phyloP scores from a whole-genome alignment of 2,888 invertebrate genomes.

The Neoaliturus tenellus region DNA sequence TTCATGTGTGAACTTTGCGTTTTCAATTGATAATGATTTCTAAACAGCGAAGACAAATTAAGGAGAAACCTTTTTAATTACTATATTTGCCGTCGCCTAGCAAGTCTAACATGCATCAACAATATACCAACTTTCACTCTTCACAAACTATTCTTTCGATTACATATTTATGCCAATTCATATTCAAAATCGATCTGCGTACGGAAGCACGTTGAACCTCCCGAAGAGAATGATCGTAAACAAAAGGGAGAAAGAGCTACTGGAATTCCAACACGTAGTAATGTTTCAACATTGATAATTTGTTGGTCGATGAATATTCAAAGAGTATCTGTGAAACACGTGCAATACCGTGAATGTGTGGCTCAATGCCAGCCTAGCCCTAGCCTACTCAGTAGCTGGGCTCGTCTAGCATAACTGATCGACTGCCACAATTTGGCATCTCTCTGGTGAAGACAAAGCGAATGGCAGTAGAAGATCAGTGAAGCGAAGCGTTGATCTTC shows the following conservation, averaged over 20 bases:
- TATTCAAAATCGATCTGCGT: background rate
- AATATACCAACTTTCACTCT: too few species aligned
- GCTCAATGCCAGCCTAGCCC: constrained; percentile 14
- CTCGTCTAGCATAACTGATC: constrained; percentile 2
- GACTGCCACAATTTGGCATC: background rate
- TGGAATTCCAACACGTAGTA: background rate
- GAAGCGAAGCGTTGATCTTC: too few species aligned
- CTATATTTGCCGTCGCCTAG: too few species aligned
- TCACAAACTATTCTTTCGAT: too few species aligned
- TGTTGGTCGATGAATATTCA: constrained; percentile 3
- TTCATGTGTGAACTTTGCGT: too few species aligned
- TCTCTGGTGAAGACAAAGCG: background rate
- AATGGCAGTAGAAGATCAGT: too few species aligned
- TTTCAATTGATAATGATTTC: too few species aligned
- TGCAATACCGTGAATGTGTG: background rate
- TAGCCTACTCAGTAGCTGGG: too few species aligned
- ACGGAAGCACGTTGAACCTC: background rate
- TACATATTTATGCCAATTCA: too few species aligned
- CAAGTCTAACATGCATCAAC: too few species aligned
- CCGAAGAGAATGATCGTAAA: background rate
- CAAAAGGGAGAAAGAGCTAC: background rate
- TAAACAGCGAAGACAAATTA: too few species aligned
- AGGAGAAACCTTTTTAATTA: too few species aligned
- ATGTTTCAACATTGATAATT: background rate
- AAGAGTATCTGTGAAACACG: background rate